phyloP scores from a whole-genome alignment of 2,113 vertebrate genomes.

The Lamprotornis superbus region DNA sequence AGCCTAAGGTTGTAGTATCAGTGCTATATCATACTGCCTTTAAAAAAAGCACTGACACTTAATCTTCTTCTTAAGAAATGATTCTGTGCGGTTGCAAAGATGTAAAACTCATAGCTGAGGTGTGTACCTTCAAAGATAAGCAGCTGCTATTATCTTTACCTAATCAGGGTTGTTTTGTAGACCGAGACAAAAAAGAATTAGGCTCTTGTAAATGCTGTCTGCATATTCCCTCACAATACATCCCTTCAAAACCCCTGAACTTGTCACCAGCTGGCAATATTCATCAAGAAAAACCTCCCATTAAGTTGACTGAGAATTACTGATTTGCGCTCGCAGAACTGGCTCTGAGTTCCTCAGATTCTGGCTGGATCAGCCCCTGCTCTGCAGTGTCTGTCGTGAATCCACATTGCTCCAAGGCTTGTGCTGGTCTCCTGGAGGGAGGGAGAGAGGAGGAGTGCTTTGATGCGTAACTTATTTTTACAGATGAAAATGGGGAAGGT shows the following conservation, averaged over 20 bases:
- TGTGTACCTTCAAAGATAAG: neutral
- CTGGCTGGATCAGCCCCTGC: neutral
- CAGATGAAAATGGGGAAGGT: neutral
- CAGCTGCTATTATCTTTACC: neutral
- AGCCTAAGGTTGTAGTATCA: neutral
- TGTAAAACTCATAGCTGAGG: neutral
- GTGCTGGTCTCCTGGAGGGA: neutral
- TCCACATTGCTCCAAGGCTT: neutral
- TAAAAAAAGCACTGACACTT: neutral
- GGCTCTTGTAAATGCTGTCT: neutral
- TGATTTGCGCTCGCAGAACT: neutral
- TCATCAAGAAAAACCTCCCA: neutral
- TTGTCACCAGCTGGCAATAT: neutral
- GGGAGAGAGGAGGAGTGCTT: neutral
- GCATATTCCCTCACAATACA: neutral
- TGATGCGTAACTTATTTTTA: neutral
- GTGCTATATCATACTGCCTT: neutral
- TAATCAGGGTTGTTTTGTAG: neutral
- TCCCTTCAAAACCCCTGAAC: neutral
- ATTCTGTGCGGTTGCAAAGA: neutral
- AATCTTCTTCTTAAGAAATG: neutral
- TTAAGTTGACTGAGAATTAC: neutral
- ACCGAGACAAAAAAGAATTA: neutral
- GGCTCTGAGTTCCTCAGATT: neutral
- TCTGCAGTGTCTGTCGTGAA: neutral